Evolutionary conservation across 1,140 invertebrate species (phyloP).

Genomic region (Magallana ariakensis): DNA sequence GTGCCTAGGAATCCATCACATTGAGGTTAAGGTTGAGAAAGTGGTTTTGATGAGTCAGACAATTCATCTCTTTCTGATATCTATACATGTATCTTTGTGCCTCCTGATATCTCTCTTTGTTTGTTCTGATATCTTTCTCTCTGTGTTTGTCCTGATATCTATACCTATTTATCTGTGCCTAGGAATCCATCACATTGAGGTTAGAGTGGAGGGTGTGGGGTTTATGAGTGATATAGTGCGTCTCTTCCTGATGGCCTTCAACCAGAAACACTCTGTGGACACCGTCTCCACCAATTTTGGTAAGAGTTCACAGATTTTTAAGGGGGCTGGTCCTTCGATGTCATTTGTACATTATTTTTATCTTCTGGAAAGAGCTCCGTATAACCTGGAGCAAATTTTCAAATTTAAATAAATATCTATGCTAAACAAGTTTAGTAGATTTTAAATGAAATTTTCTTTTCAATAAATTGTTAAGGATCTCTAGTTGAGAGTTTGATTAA

Average conservation of each 20-base stretch:
- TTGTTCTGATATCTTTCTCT: background rate
- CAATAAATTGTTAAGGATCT: no score
- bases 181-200: conserved; percentile 65
- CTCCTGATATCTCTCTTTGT: background rate
- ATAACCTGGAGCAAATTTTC: no score
- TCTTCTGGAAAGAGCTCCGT: no score
- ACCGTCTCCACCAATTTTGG: conserved; percentile 65
- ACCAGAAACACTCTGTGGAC: conserved; percentile 65
- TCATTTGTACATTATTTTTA: background rate
- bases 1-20: conserved; percentile 65
- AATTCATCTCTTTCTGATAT: background rate
- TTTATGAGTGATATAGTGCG: conserved; percentile 70
- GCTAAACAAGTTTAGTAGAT: no score
- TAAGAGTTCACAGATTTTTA: no score
- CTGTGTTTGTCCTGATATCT: background rate
- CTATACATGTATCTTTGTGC: no score
- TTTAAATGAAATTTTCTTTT: no score
- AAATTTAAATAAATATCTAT: no score
- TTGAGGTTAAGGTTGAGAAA: conserved; percentile 63
- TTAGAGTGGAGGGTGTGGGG: conserved; percentile 67
- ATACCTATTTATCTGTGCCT: background rate
- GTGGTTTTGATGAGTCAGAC: conserved; percentile 59
- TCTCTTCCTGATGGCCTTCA: conserved; percentile 68
- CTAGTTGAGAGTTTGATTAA: no score
- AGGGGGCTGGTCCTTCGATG: no score